Evolutionary conservation across 1,140 invertebrate genomes (phyloP).

Genomic region (Platyura marginata): DNA sequence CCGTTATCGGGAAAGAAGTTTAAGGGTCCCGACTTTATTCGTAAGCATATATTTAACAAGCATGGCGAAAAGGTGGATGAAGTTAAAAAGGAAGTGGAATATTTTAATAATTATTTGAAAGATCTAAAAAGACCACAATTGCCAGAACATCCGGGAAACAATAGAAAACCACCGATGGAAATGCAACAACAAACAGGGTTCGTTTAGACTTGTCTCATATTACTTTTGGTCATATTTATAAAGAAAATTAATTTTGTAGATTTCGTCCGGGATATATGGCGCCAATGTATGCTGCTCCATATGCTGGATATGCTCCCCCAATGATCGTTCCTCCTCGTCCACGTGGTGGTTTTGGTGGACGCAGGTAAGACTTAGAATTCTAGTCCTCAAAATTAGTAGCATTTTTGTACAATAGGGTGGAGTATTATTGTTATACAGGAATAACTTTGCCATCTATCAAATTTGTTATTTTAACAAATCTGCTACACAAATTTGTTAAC

Average conservation of each 20-base stretch:
- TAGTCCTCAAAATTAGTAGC: too few species aligned
- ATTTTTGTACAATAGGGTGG: too few species aligned
- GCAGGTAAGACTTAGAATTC: conserved; percentile 18
- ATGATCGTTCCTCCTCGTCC: conserved; percentile 15
- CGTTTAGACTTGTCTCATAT: conserved; percentile 10
- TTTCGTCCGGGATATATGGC: conserved; percentile 11
- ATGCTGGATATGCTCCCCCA: conserved; percentile 13
- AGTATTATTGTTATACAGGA: too few species aligned
- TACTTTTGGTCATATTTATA: too few species aligned
- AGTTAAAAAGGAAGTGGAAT: conserved; percentile 89
- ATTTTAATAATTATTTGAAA: conserved; percentile 94
- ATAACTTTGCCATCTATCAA: too few species aligned
- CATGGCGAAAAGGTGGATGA: conserved; percentile 93
- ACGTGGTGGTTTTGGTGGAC: conserved; percentile 15
- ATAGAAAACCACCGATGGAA: conserved; percentile 25
- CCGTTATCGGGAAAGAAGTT: conserved; percentile 98
- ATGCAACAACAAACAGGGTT: conserved; percentile 29
- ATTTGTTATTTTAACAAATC: too few species aligned
- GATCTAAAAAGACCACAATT: conserved; percentile 90
- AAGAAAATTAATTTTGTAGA: conserved; percentile 7
- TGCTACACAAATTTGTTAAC: too few species aligned
- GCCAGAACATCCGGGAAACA: conserved; percentile 55
- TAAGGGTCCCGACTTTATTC: conserved; percentile 96
- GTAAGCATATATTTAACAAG: conserved; percentile 97
- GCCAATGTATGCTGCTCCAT: conserved; percentile 14